Conservation (phyloP, 2,888 invertebrate genomes). For the Leptogaster cylindrica region DNA sequence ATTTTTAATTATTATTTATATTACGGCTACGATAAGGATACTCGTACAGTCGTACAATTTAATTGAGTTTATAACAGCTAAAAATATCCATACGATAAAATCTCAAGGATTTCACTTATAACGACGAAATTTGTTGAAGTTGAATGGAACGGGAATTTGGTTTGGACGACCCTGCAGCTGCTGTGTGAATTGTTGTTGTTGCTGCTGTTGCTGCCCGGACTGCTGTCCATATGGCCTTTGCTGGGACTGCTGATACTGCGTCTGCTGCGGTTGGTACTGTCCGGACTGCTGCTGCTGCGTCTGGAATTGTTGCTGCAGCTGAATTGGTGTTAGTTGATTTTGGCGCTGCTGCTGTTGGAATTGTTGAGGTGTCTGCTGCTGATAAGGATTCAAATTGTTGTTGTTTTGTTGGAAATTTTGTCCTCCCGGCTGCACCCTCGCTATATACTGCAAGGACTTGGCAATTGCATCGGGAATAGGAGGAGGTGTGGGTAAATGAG, state of each 20-base stretch:
- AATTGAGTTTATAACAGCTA: no score
- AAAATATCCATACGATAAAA: neutral
- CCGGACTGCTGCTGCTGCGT: constrained; percentile 53
- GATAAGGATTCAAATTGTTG: no score
- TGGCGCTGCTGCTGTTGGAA: constrained; percentile 51
- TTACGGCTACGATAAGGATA: neutral
- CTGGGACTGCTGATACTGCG: constrained; percentile 52
- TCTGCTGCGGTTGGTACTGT: constrained; percentile 55
- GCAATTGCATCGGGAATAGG: constrained; percentile 57
- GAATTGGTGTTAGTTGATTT: constrained; percentile 55
- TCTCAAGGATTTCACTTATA: constrained; percentile 53
- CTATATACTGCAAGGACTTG: constrained; percentile 56
- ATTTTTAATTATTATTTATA: no score
- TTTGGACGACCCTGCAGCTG: constrained; percentile 57
- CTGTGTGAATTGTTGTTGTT: constrained; percentile 56
- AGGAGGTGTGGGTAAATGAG: constrained; percentile 60
- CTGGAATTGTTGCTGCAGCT: constrained; percentile 51
- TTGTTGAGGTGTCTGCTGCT: constrained; percentile 58
- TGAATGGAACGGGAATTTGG: constrained; percentile 58
- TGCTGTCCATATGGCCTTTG: constrained; percentile 49
- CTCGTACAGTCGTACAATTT: neutral
- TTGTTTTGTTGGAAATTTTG: constrained; percentile 52
- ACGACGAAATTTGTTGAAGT: constrained; percentile 59
- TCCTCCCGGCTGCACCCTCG: constrained; percentile 54
- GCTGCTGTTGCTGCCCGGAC: constrained; percentile 49